Base-by-base conservation (phyloP, 2,888 invertebrate genomes). In the Diloba caeruleocephala region DNA sequence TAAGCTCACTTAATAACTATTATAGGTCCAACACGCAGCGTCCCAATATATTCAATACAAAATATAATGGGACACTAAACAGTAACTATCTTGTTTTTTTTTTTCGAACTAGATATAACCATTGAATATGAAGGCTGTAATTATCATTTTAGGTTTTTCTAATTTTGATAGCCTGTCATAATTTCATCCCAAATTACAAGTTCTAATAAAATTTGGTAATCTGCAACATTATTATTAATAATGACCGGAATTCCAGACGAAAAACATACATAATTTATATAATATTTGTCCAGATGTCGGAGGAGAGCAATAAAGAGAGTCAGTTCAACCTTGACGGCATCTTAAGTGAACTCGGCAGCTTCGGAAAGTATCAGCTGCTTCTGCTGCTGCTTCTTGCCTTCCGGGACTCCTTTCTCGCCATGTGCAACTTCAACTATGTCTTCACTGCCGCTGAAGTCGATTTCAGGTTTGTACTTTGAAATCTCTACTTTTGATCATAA, bases 291-390 rank as follows among this genome's bases (percentile, higher is more conserved):
- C 56, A 87, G 85, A 79, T 85, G 82, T 52, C 76, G 9, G 80
- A 76, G 32, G 82, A 80, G 50, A 65, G 34, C 33, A 37, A 14
- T 9, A 51, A 25, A 50, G 87, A 87, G 13, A 69, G 79, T 9
- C 82, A 79, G 73, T 91, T 93, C 77, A 93, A 94, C 79, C 77
- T 94, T 71, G 94, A 94, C 48, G 88, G 90, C 25, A 89, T 94
- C 67, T 81, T 94, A 46, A 81, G 82, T 42, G 92, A 94, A 80
- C 78, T 94, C 70, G 94, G 94, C 76, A 93, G 92, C 81, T 94
- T 94, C 79, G 94, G 94, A 64, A 94, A 93, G 78, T 95, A 93
- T 84, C 95, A 95, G 83, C 76, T 94, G 58, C 74, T 93, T 52
- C 89, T 94, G 71, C 92, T 94, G 60, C 69, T 92, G 13, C 85